Percentiles rank a stretch among this genome's conserved stretches.
Evolutionary conservation across 2,797 vertebrate species (phyloP).

Genomic region (Pseudopleuronectes americanus): DNA sequence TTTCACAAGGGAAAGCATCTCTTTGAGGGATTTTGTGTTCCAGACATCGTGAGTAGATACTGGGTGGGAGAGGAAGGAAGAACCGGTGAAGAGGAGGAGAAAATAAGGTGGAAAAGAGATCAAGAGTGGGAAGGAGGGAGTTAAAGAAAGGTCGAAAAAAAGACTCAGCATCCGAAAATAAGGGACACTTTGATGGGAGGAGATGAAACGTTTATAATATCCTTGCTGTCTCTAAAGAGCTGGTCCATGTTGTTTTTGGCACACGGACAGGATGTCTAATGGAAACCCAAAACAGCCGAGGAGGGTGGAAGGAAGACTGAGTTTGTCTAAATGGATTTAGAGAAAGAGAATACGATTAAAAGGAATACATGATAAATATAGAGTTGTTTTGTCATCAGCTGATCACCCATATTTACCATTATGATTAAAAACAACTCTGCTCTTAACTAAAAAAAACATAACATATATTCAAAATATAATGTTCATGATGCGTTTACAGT

Average conservation of each 20-base stretch:
- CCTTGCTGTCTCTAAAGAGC: conserved; percentile 31
- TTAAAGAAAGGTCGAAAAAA: conserved; percentile 8
- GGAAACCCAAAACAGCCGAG: conserved; percentile 28
- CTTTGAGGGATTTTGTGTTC: conserved; percentile 74
- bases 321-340: conserved; percentile 20
- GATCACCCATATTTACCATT: conserved; percentile 11
- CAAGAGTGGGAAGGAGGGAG: neutral
- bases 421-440: neutral
- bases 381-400: neutral
- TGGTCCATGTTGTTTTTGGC: conserved; percentile 62
- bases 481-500: conserved; percentile 12
- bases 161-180: neutral
- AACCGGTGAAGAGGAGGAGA: conserved; percentile 8
- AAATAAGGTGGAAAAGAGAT: conserved; percentile 16
- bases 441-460: conserved; percentile 2
- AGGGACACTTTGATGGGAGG: conserved; percentile 53
- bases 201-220: conserved; percentile 59
- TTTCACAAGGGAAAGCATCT: conserved; percentile 68
- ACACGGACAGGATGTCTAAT: conserved; percentile 48
- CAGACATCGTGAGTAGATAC: conserved; percentile 47
- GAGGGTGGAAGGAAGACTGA: conserved; percentile 4
- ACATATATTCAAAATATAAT: conserved; percentile 2
- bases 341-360: neutral
- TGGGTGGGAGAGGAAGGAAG: conserved; percentile 25
- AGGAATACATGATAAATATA: conserved; percentile 9